Conservation (phyloP, 2,797 vertebrate species). For the Mormyrops attenuatus region DNA sequence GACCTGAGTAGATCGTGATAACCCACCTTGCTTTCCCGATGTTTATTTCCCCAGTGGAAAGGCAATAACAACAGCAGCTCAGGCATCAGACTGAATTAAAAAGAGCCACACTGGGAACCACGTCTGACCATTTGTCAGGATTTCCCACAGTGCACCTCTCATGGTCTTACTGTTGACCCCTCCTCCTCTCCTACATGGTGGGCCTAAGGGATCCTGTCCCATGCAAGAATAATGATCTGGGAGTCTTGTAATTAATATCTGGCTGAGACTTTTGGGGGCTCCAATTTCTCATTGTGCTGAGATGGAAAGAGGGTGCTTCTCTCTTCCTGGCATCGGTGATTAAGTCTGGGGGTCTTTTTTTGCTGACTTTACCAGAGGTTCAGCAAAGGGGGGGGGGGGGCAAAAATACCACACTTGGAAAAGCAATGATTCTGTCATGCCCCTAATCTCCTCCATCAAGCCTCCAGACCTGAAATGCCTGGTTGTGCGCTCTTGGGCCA, state of each 20-base stretch:
- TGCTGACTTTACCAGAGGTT: conserved; percentile 44
- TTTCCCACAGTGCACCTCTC: conserved; percentile 22
- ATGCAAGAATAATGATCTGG: conserved; percentile 17
- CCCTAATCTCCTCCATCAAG: conserved; percentile 58
- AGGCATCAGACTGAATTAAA: neutral
- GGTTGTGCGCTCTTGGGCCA: conserved; percentile 46
- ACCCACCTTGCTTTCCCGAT: neutral
- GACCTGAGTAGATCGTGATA: neutral
- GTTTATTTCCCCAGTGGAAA: conserved; percentile 15
- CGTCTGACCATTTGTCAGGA: conserved; percentile 16
- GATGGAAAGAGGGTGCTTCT: neutral
- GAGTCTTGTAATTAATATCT: conserved; percentile 19
- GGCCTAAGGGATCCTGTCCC: neutral
- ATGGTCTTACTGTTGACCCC: conserved; percentile 7
- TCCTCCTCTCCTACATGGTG: neutral
- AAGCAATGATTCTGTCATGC: conserved; percentile 41
- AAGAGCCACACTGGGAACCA: neutral
- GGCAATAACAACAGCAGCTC: neutral
- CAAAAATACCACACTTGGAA: conserved; percentile 47
- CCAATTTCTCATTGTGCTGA: neutral
- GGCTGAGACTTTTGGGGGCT: neutral
- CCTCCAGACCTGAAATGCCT: conserved; percentile 45
- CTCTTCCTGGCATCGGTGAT: conserved; percentile 14
- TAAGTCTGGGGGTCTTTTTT: conserved; percentile 42
- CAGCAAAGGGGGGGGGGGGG: conserved; percentile 34